These are phyloP conservation scores for Dromiciops gliroides DNA, from an alignment of 2,113 vertebrate genomes.

Conservation along the genomic window DNA sequence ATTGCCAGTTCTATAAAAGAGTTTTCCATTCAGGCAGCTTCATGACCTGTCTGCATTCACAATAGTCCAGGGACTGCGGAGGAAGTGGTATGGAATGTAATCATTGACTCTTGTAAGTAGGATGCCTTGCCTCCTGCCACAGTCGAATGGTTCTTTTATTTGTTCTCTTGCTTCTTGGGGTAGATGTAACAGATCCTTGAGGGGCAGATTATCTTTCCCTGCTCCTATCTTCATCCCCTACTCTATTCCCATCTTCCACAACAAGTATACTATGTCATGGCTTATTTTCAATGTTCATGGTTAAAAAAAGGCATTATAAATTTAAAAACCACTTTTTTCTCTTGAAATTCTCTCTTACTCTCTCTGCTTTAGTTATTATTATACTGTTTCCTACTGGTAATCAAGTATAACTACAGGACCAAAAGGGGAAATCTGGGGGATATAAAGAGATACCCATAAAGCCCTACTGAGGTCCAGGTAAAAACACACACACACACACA, in stretches of 20 bases:
- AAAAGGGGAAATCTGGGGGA: not conserved
- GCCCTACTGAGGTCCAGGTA: not conserved
- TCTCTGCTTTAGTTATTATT: not conserved
- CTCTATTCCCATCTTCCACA: not conserved
- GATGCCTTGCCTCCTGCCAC: constrained; percentile 54
- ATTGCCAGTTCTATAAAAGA: not conserved
- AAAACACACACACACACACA: no score
- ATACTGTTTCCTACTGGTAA: not conserved
- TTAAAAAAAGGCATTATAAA: not conserved
- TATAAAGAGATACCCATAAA: not conserved
- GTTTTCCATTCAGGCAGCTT: not conserved
- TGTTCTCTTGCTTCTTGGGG: constrained; percentile 52
- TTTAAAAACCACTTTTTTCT: constrained; percentile 3
- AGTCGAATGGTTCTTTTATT: constrained; percentile 47
- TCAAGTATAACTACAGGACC: not conserved
- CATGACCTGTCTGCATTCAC: not conserved
- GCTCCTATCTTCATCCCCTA: not conserved
- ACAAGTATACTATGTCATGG: not conserved
- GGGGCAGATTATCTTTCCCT: not conserved
- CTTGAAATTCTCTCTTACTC: not conserved
- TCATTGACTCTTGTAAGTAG: constrained; percentile 72
- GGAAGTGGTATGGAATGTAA: constrained; percentile 35
- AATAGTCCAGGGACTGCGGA: not conserved
- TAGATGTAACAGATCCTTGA: constrained; percentile 14
- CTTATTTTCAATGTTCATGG: not conserved